Base-by-base conservation (phyloP, 2,888 invertebrate species). In the Drosophila mayaguana region DNA sequence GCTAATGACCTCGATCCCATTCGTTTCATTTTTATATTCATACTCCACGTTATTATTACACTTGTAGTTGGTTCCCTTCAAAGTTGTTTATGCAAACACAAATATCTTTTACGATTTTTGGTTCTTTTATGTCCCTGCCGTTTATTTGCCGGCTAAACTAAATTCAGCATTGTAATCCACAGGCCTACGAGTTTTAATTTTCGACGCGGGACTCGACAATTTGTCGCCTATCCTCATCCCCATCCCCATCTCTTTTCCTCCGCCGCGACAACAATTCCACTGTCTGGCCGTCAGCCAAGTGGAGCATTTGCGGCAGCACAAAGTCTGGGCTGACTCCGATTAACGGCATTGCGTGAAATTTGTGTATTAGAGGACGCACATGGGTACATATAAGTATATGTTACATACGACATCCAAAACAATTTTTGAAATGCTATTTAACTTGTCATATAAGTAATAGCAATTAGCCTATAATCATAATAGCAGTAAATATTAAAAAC, bases 141-240 rank as follows among this genome's bases (percentile, higher is more conserved):
- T 36, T 61, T 63, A 62, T 76, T 70, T 79, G 62, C 64, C 54
- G 36, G 32, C 28, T 28, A 25, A 53, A 53, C 38, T 14, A 48
- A 72, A 65, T 32, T 55, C 38, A 45, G 61, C 63, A 68, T 57
- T 57, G 60, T 63, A 78, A 75, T 70, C 59, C 75, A 12, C 60
- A 91, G 91, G 92, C 92, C 89, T 91, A 90, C 90, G 91, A 91
- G 75, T 91, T 91, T 91, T 91, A 91, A 92, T 90, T 90, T 81
- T 89, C 76, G 66, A 48, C 64, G 78, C 74, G 67, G 63, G 80
- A 72, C 82, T 72, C 62, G 81, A 75, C 80, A 73, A 78, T 83
- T 89, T 75, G 88, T 78, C 70, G 81, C 70, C 72, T 63, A 46
- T 45, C 53, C 43, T 46, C 54, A 61, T 45, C 50, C 22, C 60